Conservation (phyloP, 2,113 vertebrate species). For the Balaeniceps rex region DNA sequence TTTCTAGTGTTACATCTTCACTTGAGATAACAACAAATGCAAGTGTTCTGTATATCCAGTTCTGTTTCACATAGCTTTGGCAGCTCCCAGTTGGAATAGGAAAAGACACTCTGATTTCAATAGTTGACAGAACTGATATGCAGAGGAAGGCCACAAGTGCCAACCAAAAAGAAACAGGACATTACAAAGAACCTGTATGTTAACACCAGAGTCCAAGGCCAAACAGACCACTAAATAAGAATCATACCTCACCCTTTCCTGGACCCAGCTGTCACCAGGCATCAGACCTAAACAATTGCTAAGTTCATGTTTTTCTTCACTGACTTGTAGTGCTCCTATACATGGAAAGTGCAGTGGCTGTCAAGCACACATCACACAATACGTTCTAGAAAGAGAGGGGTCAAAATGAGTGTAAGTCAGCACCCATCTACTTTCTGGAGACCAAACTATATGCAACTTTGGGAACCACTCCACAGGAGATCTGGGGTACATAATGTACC, state of each 20-base stretch:
- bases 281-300: background rate
- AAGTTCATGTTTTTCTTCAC: background rate
- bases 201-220: background rate
- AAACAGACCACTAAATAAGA: background rate
- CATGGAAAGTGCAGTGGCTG: background rate
- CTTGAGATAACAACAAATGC: background rate
- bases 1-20: slow-evolving; percentile 11
- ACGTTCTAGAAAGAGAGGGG: background rate
- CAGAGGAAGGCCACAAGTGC: background rate
- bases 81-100: slow-evolving; percentile 20
- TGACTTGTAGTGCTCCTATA: background rate
- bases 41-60: background rate
- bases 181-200: background rate
- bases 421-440: background rate
- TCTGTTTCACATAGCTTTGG: slow-evolving; percentile 10
- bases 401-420: background rate
- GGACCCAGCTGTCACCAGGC: background rate
- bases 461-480: background rate
- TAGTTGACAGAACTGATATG: background rate
- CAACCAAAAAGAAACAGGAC: background rate
- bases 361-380: background rate
- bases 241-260: background rate
- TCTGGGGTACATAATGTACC: background rate
- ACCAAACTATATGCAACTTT: background rate
- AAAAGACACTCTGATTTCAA: background rate